These are phyloP conservation scores for Brotula barbata DNA, from an alignment of 2,797 vertebrate species.

Conservation along the genomic window DNA sequence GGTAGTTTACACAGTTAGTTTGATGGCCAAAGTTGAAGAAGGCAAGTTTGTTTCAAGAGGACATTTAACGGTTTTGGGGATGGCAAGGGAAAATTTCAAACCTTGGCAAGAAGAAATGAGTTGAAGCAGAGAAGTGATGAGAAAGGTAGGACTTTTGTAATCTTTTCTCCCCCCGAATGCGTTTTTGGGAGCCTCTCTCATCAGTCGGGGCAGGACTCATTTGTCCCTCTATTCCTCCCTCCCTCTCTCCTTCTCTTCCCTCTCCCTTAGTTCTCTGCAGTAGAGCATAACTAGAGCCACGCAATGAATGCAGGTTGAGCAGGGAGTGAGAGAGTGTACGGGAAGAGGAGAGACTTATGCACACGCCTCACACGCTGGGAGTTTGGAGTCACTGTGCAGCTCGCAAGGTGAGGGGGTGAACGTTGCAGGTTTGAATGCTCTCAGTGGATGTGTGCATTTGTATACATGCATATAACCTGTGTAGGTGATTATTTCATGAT, in stretches of 20 bases:
- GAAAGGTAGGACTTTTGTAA: slow-evolving; percentile 57
- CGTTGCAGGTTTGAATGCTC: slow-evolving; percentile 39
- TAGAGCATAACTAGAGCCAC: slow-evolving; percentile 73
- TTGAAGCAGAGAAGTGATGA: slow-evolving; percentile 55
- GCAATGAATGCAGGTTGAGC: slow-evolving; percentile 77
- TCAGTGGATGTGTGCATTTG: slow-evolving; percentile 30
- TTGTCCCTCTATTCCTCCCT: slow-evolving; percentile 66
- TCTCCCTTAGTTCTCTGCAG: slow-evolving; percentile 63
- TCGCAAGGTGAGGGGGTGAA: slow-evolving; percentile 68
- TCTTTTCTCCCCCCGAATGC: slow-evolving; percentile 64
- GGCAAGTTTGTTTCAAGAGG: slow-evolving; percentile 49
- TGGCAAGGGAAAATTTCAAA: slow-evolving; percentile 29
- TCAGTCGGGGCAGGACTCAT: slow-evolving; percentile 75
- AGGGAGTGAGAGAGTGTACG: slow-evolving; percentile 69
- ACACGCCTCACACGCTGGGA: slow-evolving; percentile 66
- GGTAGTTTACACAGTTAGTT: slow-evolving; percentile 23
- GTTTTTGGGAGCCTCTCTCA: slow-evolving; percentile 65
- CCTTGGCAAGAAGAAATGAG: slow-evolving; percentile 43
- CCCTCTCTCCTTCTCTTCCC: slow-evolving; percentile 50
- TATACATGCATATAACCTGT: slow-evolving; percentile 41
- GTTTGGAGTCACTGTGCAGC: slow-evolving; percentile 73
- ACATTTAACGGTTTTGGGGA: slow-evolving; percentile 38
- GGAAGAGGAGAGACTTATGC: slow-evolving; percentile 57
- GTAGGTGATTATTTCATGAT: slow-evolving; percentile 33
- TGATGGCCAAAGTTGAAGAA: slow-evolving; percentile 53